Percentiles rank a stretch among this genome's conserved stretches.
Evolutionary conservation across 2,113 vertebrate species (phyloP).

Genomic region (Pardalotus punctatus): DNA sequence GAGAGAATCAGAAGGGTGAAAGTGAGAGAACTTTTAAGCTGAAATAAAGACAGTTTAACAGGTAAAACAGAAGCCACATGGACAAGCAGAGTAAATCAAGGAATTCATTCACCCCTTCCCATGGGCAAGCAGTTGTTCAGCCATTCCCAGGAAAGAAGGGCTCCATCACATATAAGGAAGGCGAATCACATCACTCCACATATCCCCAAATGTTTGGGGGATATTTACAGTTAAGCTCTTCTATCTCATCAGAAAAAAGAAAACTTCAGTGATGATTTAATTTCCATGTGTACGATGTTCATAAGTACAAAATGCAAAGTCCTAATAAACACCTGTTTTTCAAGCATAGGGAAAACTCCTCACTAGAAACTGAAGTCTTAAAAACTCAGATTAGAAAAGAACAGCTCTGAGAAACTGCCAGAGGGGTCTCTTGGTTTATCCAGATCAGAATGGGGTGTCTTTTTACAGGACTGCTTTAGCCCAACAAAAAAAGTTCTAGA

Average conservation of each 20-base stretch:
- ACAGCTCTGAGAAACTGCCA: not conserved
- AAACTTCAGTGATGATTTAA: not conserved
- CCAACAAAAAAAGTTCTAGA: not conserved
- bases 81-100: not conserved
- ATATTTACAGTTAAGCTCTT: not conserved
- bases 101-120: not conserved
- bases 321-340: not conserved
- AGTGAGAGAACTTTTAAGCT: not conserved
- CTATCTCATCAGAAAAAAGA: not conserved
- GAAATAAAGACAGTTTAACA: not conserved
- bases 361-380: not conserved
- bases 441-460: not conserved
- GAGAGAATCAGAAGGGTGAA: not conserved
- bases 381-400: not conserved
- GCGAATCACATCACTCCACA: not conserved
- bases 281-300: not conserved
- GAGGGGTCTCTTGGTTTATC: not conserved
- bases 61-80: fast-evolving
- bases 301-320: not conserved
- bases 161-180: fast-evolving
- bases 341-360: not conserved
- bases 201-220: not conserved
- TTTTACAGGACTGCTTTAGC: not conserved
- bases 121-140: not conserved
- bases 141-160: not conserved